Base-by-base conservation (phyloP, 1,140 invertebrate genomes). In the Dreissena rostriformis region DNA sequence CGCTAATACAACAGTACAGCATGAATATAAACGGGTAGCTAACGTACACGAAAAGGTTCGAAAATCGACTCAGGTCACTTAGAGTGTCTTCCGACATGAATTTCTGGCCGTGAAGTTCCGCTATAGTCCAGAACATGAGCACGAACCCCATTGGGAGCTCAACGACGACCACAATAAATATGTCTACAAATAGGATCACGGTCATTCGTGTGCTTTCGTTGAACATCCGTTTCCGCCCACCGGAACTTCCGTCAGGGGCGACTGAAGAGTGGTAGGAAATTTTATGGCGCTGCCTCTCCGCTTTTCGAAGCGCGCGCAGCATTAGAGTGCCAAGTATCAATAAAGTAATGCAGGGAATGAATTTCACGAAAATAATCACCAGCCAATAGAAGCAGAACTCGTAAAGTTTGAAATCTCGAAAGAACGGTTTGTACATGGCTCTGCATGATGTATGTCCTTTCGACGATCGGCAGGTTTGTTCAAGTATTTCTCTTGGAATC, bases 331-430 rank as follows among this genome's bases (percentile, higher is more conserved):
- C 80, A 0, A 82, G n/a, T 24, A 75, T 51, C 11, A 75, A 74
- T 61, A 82, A 63, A 19, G 19, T n/a, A 19, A 52, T 65, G 57
- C 80, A 82, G 52, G 80, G 80, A 55, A 82, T 75, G 57, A 82
- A 75, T 55, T 82, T 82, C 53, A 82, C 80, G 51, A 82, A 82
- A 15, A 82, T 26, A 26, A 82, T 82, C 5, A 82, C 80, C 67
- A 82, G 75, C 80, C 80, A 82, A 28, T 82, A 82, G 49, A 74
- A 82, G 49, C 24, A 68, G 70, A 82, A 82, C 55, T 82, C 80
- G 72, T 82, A 82, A 1, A 17, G 24, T 68, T 74, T 68, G 55
- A 82, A 68, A 57, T 75, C 53, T 24, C 24, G 51, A 28, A 82
- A 82, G 19, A 67, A 7, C 11, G 80, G 63, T 39, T 70, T 68